Percentiles rank a stretch among this genome's conserved stretches.
Evolutionary conservation across 2,888 invertebrate genomes (phyloP).

Genomic region (Hetaerina titia): DNA sequence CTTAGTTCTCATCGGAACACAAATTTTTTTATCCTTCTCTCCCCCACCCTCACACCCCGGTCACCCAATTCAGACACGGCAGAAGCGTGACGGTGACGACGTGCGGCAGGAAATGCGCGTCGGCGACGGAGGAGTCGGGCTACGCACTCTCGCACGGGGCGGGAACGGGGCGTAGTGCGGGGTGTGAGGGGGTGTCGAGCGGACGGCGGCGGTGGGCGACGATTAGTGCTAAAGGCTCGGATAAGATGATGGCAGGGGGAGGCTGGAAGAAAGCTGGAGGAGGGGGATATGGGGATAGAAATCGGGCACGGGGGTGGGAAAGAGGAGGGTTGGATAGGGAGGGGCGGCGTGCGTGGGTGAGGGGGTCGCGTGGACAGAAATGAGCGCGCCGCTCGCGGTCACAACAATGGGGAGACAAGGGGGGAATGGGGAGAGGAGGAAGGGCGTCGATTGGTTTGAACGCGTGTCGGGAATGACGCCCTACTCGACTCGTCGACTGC

Average conservation of each 20-base stretch:
- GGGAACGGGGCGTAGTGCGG: no score
- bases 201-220: background rate
- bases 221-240: no score
- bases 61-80: no score
- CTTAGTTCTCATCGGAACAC: background rate
- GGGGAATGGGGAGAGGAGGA: background rate
- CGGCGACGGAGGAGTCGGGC: background rate
- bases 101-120: constrained; percentile 55
- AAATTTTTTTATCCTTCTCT: background rate
- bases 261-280: background rate
- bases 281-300: background rate
- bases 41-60: background rate
- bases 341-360: background rate
- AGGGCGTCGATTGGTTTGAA: background rate
- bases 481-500: background rate
- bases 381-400: background rate
- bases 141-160: background rate
- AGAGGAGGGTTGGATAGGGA: background rate
- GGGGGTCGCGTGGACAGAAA: background rate
- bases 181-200: background rate
- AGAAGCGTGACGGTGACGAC: background rate
- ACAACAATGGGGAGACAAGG: background rate
- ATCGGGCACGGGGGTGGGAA: background rate
- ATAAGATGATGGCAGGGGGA: background rate
- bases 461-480: background rate